Base-by-base conservation (phyloP, 2,113 vertebrate species). In the Kryptolebias marmoratus region DNA sequence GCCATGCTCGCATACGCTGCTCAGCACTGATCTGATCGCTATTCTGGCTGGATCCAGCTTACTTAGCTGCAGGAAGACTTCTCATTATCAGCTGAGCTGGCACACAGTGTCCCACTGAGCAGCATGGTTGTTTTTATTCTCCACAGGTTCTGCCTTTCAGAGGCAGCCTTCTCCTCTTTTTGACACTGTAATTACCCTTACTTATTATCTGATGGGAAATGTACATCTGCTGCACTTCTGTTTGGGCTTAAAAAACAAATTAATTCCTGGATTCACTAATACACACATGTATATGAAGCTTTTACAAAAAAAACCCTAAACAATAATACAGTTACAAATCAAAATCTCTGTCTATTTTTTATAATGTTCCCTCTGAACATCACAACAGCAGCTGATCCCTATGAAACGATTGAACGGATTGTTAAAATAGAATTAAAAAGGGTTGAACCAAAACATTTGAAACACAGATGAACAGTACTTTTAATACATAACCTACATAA, bases 11-110 rank as follows among this genome's bases (percentile, higher is more conserved):
- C 75, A 77, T 68, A 79, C 77, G 64, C 71, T 63, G 71, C 61
- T 82, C 70, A 47, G 75, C 62, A 61, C 64, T 68, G 78, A 88
- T 88, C 80, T 83, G 78, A 87, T 84, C 73, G 74, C 74, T 77
- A 68, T 64, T 74, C 63, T 48, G 64, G 55, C 61, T 62, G 74
- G 52, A 74, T 76, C 75, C 10, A 48, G 80, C 73, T 89, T 82
- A 71, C 77, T 83, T 75, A 71, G 83, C 84, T 83, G 68, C 68
- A 82, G 77, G 80, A 89, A 77, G 84, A 81, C 77, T 80, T 83
- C 64, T 85, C 77, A 85, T 90, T 82, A 82, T 80, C 81, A 59
- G 66, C 42, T 65, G 61, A 66, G 62, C 71, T 75, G 75, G 68
- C 71, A 68, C 48, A 3, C 68, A 39, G 57, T 28, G 65, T 27